Evolutionary conservation across 2,888 invertebrate genomes (phyloP).

Genomic region (Tethea ocularis): DNA sequence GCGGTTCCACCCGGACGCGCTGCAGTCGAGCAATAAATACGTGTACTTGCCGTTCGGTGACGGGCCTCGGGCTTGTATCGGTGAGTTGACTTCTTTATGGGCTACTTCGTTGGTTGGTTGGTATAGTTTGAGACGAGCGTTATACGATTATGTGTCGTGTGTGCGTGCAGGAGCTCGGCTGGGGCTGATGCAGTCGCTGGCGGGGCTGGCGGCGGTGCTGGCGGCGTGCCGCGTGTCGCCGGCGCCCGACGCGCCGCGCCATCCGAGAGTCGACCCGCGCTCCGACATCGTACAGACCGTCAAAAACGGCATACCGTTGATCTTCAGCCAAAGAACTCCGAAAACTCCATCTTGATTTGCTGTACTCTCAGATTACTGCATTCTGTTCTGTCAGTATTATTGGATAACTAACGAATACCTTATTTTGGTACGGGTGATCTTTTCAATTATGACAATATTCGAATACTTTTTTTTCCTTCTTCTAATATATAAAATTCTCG

Average conservation of each 20-base stretch:
- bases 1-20: constrained; percentile 44
- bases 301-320: constrained; percentile 54
- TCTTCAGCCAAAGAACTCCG: constrained; percentile 33
- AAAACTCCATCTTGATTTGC: constrained; percentile 7
- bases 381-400: too few relatives aligned
- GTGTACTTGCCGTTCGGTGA: constrained; percentile 66
- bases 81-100: constrained; percentile 37
- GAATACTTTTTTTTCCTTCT: too few relatives aligned
- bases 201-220: constrained; percentile 62
- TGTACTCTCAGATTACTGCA: too few relatives aligned
- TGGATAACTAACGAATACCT: not conserved
- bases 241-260: constrained; percentile 37
- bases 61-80: constrained; percentile 66
- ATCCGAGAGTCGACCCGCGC: constrained; percentile 47
- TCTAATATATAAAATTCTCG: too few relatives aligned
- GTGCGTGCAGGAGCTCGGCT: constrained; percentile 54
- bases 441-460: too few relatives aligned
- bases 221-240: constrained; percentile 49
- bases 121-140: not conserved
- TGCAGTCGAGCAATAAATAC: constrained; percentile 36
- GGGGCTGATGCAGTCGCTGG: constrained; percentile 67
- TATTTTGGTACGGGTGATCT: too few relatives aligned
- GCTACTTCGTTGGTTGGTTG: not conserved
- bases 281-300: constrained; percentile 55
- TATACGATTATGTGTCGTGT: constrained; percentile 9